These are phyloP conservation scores for Leguminivora glycinivorella DNA, from an alignment of 1,140 invertebrate genomes.

Conservation along the genomic window DNA sequence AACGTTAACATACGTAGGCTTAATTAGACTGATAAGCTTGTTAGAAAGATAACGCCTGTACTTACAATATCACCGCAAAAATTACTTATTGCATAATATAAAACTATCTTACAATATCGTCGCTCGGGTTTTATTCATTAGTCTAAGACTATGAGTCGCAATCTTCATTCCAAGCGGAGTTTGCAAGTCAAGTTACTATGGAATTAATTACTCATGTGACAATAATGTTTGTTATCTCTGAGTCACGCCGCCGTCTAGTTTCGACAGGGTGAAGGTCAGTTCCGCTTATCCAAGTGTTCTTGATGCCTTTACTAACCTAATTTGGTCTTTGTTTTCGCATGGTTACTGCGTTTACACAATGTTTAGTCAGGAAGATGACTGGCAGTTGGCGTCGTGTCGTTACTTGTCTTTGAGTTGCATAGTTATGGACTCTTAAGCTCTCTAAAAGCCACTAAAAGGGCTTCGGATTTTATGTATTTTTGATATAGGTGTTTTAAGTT, in stretches of 20 bases:
- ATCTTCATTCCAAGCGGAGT: neutral
- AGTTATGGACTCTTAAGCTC: too few species aligned
- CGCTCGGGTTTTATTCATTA: neutral
- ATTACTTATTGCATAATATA: neutral
- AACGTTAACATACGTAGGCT: neutral
- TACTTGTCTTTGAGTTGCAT: neutral
- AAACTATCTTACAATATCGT: neutral
- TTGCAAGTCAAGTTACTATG: constrained; percentile 24
- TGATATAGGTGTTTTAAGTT: too few species aligned
- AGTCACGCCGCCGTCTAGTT: constrained; percentile 14
- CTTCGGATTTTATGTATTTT: too few species aligned
- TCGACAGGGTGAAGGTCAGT: constrained; percentile 15
- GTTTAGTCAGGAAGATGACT: neutral
- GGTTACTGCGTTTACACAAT: neutral
- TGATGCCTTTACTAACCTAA: neutral
- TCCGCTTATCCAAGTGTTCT: neutral
- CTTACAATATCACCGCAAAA: neutral
- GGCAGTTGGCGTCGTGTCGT: too few species aligned
- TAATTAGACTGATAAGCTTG: neutral
- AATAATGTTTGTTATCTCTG: constrained; percentile 28
- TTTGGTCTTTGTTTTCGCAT: neutral
- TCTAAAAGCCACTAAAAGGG: too few species aligned
- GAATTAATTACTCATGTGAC: constrained; percentile 22
- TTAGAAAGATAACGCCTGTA: neutral
- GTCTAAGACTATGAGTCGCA: neutral